A percentile compares a stretch with the other conserved stretches of the same genome.
Evolutionary conservation across 2,113 vertebrate genomes (phyloP).

Genomic region (Sminthopsis crassicaudata): DNA sequence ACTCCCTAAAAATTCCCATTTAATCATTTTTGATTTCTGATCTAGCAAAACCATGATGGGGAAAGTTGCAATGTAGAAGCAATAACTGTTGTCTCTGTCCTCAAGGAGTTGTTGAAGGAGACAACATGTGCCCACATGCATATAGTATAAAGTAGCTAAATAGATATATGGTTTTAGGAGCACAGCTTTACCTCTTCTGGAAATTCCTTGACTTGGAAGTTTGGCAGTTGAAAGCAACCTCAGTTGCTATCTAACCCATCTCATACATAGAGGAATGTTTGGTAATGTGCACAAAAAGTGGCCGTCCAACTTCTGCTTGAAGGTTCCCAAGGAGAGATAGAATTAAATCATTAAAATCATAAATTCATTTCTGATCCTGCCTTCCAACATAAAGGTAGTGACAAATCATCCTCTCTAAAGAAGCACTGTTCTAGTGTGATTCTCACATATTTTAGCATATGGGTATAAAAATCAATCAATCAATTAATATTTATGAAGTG

Average conservation of each 20-base stretch:
- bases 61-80: too few relatives aligned
- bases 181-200: background rate
- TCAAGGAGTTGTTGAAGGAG: background rate
- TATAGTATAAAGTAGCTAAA: background rate
- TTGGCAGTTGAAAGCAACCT: background rate
- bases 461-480: background rate
- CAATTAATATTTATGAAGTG: background rate
- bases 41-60: too few relatives aligned
- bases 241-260: background rate
- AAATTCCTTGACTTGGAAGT: background rate
- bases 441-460: background rate
- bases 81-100: too few relatives aligned
- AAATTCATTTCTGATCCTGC: background rate
- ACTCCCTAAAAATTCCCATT: too few relatives aligned
- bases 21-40: too few relatives aligned
- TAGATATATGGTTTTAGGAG: background rate
- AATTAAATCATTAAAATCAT: background rate
- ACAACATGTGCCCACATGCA: too few relatives aligned
- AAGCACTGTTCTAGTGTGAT: background rate
- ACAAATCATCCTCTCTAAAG: background rate
- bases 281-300: background rate
- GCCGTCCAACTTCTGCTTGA: background rate
- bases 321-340: background rate
- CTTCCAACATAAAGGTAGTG: background rate
- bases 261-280: background rate